Evolutionary conservation across 1,140 invertebrate species (phyloP).

Genomic region (Mercenaria mercenaria): DNA sequence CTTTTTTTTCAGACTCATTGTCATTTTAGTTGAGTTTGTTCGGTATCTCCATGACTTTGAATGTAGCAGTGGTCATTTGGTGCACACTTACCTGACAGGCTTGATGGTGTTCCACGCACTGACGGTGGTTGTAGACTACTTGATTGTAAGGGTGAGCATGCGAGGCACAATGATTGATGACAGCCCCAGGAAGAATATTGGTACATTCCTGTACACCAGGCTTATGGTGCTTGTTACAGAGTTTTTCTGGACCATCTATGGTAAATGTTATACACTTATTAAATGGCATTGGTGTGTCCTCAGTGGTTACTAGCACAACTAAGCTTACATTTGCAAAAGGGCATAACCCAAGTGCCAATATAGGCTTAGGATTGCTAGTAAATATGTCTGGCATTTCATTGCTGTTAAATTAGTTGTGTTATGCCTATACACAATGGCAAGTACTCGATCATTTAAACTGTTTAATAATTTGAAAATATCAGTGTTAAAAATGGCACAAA

Average conservation of each 20-base stretch:
- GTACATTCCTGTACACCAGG: background rate
- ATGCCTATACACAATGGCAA: too few species aligned
- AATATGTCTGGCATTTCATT: background rate
- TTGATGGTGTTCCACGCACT: conserved; percentile 25
- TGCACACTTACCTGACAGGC: conserved; percentile 43
- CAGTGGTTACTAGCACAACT: background rate
- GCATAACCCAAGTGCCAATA: too few species aligned
- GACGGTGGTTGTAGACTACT: background rate
- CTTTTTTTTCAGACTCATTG: conserved; percentile 25
- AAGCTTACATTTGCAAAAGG: background rate
- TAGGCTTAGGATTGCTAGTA: too few species aligned
- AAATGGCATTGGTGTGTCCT: too few species aligned
- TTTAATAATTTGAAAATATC: too few species aligned
- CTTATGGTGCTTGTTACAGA: background rate
- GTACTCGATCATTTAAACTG: too few species aligned
- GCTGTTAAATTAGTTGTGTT: background rate
- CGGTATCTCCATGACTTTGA: conserved; percentile 42
- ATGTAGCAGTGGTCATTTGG: conserved; percentile 24
- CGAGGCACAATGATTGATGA: conserved; percentile 45
- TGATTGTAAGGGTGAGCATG: conserved; percentile 55
- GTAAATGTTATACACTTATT: too few species aligned
- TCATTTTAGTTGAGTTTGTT: conserved; percentile 16
- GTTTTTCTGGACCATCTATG: conserved; percentile 48
- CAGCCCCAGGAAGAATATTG: conserved; percentile 11
- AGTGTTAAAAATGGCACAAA: too few species aligned